Evolutionary conservation across 2,888 invertebrate species (phyloP).

Genomic region (Napeogenes sylphis): DNA sequence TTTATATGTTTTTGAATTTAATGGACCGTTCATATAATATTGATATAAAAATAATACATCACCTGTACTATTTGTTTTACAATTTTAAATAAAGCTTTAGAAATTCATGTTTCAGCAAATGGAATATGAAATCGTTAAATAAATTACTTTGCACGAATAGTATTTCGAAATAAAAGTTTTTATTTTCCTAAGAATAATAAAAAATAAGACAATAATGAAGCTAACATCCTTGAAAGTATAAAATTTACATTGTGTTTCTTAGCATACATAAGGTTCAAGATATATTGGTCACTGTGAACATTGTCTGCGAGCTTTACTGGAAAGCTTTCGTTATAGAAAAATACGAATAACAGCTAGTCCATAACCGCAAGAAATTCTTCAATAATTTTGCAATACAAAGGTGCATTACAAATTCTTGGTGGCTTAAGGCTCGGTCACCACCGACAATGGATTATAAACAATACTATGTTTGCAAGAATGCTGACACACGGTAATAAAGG

Average conservation of each 20-base stretch:
- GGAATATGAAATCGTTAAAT: too few relatives aligned
- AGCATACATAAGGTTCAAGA: background rate
- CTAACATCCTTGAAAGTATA: too few relatives aligned
- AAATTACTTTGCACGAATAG: too few relatives aligned
- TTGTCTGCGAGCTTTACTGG: background rate
- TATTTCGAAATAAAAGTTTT: too few relatives aligned
- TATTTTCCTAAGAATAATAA: too few relatives aligned
- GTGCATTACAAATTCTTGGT: constrained; percentile 34
- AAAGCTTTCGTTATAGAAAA: constrained; percentile 1
- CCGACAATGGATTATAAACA: constrained; percentile 54
- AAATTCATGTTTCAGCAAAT: too few relatives aligned
- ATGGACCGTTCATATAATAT: background rate
- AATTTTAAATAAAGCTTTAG: too few relatives aligned
- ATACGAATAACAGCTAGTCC: constrained; percentile 10
- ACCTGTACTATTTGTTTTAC: too few relatives aligned
- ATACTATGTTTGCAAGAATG: constrained; percentile 44
- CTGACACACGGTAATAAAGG: constrained; percentile 45
- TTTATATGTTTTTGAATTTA: background rate
- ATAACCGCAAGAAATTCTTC: constrained; percentile 23
- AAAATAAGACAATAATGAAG: too few relatives aligned
- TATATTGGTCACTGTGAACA: background rate
- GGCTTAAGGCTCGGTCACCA: constrained; percentile 34
- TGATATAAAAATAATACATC: background rate
- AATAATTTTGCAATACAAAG: constrained; percentile 41
- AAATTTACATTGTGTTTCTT: too few relatives aligned